A percentile compares a stretch with the other conserved stretches of the same genome.
phyloP scores from a whole-genome alignment of 1,140 invertebrate species.

The Trichonephila inaurata region DNA sequence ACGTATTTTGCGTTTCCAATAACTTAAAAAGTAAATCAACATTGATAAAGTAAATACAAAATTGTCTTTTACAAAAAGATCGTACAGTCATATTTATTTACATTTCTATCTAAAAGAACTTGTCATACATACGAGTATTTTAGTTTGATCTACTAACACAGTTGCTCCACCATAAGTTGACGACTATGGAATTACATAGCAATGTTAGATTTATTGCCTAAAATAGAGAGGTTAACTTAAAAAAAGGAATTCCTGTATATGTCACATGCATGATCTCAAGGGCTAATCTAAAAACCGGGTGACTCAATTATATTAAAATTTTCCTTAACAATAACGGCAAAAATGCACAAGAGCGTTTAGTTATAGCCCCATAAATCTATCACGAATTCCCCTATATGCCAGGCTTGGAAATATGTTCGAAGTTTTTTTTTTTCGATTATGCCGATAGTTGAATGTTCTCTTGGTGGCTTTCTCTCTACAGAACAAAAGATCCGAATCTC shows the following conservation, averaged over 20 bases:
- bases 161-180: neutral
- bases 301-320: slow-evolving; percentile 22
- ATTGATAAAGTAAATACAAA: too few species aligned
- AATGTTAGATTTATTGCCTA: neutral
- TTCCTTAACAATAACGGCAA: neutral
- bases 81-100: neutral
- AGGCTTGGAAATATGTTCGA: neutral
- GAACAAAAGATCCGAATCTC: neutral
- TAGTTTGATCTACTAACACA: neutral
- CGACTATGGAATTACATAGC: neutral
- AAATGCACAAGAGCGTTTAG: slow-evolving; percentile 15
- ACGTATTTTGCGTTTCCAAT: too few species aligned
- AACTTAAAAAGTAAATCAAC: too few species aligned
- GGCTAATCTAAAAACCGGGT: neutral
- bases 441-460: neutral
- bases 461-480: neutral
- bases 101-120: neutral
- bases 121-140: too few species aligned
- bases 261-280: slow-evolving; percentile 40
- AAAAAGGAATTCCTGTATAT: neutral
- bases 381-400: neutral
- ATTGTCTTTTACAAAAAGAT: too few species aligned
- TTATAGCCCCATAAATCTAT: neutral
- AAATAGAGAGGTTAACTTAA: neutral
- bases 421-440: neutral